Percentiles rank a stretch among this genome's conserved stretches.
Evolutionary conservation across 92 coral and sea anemone species (phyloP).

Genomic region (Parazoanthus atlanticus): DNA sequence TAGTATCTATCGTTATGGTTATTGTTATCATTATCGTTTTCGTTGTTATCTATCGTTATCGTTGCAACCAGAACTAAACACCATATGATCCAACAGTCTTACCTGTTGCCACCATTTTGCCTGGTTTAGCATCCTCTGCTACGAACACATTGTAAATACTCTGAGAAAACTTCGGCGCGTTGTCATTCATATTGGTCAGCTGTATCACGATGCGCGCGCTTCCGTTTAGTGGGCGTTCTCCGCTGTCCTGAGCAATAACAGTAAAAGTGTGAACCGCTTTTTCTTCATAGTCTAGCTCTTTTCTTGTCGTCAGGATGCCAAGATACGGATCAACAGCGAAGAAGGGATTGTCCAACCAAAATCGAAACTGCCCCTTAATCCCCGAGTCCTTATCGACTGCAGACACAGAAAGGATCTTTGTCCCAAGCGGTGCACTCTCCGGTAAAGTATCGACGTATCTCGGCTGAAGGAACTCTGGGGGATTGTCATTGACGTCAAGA

Average conservation of each 20-base stretch:
- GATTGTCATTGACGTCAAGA: slow-evolving; percentile 85
- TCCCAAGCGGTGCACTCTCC: slow-evolving; percentile 95
- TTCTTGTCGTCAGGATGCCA: slow-evolving; percentile 79
- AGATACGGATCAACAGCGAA: slow-evolving; percentile 87
- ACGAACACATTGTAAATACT: slow-evolving; percentile 69
- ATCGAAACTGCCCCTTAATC: slow-evolving; percentile 81
- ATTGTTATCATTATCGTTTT: too few species aligned
- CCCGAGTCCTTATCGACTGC: slow-evolving; percentile 95
- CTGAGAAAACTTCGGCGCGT: slow-evolving; percentile 83
- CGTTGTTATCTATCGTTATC: too few species aligned
- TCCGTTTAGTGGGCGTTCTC: slow-evolving; percentile 77
- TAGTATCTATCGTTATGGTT: too few species aligned
- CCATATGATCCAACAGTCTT: not conserved
- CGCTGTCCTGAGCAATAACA: slow-evolving; percentile 89
- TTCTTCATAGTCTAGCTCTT: slow-evolving; percentile 77
- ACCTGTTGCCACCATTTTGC: slow-evolving; percentile 89
- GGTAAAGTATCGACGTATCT: slow-evolving; percentile 84
- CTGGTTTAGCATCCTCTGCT: slow-evolving; percentile 87
- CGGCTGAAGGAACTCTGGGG: slow-evolving; percentile 80
- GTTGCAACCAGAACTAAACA: too few species aligned
- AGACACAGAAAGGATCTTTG: slow-evolving; percentile 82
- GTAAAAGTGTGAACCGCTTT: slow-evolving; percentile 64
- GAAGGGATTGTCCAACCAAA: slow-evolving; percentile 60
- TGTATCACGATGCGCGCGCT: slow-evolving; percentile 78
- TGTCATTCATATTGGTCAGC: slow-evolving; percentile 88